Evolutionary conservation across 2,113 vertebrate species (phyloP).

Genomic region (Stomatorhinus ivindoensis): DNA sequence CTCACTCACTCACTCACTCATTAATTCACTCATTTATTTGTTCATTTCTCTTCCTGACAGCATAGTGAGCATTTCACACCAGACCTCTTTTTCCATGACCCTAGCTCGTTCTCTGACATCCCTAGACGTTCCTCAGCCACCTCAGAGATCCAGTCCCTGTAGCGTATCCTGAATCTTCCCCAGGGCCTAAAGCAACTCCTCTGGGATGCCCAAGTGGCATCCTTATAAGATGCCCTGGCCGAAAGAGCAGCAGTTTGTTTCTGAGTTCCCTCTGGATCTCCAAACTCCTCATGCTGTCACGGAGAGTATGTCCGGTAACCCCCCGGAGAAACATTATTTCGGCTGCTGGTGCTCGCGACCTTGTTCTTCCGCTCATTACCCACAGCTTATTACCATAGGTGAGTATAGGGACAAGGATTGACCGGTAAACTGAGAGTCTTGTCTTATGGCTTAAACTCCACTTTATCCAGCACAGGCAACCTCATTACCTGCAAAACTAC

Average conservation of each 20-base stretch:
- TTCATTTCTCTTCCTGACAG: background rate
- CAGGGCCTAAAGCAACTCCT: background rate
- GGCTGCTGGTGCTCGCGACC: background rate
- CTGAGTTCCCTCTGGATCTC: background rate
- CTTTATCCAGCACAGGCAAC: background rate
- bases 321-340: background rate
- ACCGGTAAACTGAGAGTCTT: background rate
- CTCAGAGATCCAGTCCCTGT: background rate
- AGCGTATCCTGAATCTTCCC: background rate
- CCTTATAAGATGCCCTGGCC: background rate
- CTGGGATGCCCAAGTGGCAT: background rate
- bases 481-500: background rate
- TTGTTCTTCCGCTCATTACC: background rate
- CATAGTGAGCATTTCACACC: background rate
- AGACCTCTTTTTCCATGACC: background rate
- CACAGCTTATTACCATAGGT: background rate
- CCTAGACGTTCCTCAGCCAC: background rate
- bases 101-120: background rate
- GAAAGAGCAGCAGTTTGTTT: background rate
- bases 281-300: background rate
- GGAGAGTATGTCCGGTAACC: background rate
- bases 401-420: background rate
- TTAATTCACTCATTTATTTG: background rate
- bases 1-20: too few species aligned
- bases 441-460: background rate